A percentile compares a stretch with the other conserved stretches of the same genome.
Evolutionary conservation across 1,140 invertebrate genomes (phyloP).

Genomic region (Orchesella cincta): DNA sequence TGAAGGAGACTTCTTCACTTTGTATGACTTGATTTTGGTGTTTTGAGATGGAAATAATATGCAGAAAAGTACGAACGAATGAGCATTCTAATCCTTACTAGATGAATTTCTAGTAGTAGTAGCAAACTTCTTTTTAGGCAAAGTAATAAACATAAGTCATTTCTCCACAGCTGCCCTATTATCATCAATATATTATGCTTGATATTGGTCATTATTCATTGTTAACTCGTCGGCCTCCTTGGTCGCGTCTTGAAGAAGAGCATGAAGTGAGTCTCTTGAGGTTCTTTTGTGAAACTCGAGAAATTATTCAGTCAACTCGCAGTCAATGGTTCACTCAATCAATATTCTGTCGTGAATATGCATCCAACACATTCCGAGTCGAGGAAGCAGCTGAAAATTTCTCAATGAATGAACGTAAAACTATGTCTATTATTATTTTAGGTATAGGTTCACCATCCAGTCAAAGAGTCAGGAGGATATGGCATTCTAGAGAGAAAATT

Average conservation of each 20-base stretch:
- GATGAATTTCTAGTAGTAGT: too few relatives aligned
- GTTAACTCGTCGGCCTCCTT: neutral
- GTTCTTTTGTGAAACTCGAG: neutral
- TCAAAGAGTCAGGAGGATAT: neutral
- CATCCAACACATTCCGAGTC: neutral
- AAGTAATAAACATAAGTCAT: too few relatives aligned
- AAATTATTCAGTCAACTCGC: constrained; percentile 11
- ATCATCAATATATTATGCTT: neutral
- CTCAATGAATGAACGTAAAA: neutral
- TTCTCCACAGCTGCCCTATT: neutral
- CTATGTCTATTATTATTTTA: neutral
- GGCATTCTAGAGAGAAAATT: constrained; percentile 8
- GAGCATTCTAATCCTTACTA: too few relatives aligned
- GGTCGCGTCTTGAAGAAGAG: neutral
- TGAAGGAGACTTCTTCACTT: too few relatives aligned
- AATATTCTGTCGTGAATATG: constrained; percentile 1
- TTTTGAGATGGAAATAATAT: too few relatives aligned
- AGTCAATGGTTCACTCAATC: constrained; percentile 20
- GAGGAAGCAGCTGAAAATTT: constrained; percentile 19
- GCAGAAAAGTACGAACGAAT: too few relatives aligned
- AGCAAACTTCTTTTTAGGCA: too few relatives aligned
- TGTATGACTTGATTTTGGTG: too few relatives aligned
- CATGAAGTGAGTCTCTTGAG: neutral
- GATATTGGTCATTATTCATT: neutral
- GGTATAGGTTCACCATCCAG: neutral